A percentile compares a stretch with the other conserved stretches of the same genome.
phyloP scores from a whole-genome alignment of 2,113 vertebrate species.

The Ibidorhyncha struthersii region DNA sequence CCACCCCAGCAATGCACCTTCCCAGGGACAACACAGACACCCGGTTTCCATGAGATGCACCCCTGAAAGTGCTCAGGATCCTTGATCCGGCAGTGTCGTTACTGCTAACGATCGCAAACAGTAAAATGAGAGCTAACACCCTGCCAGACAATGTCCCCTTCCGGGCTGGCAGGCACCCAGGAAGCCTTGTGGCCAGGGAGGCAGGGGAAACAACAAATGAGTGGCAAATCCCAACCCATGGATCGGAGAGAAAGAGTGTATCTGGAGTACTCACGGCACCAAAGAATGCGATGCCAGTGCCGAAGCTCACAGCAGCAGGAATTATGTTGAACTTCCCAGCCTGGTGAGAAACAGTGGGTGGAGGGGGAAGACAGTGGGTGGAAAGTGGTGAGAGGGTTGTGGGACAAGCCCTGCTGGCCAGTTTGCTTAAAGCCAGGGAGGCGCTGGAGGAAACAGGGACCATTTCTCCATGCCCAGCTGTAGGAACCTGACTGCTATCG shows the following conservation, averaged over 20 bases:
- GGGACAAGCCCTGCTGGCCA: neutral
- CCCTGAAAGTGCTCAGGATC: neutral
- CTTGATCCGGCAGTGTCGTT: no score
- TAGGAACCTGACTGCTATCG: neutral
- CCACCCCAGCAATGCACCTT: fast-evolving
- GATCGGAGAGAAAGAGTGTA: fast-evolving
- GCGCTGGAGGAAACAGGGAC: neutral
- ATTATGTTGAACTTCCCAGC: constrained; percentile 76
- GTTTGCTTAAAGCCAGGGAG: neutral
- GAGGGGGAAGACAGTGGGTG: neutral
- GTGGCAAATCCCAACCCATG: neutral
- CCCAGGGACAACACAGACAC: neutral
- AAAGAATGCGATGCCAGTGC: constrained; percentile 66
- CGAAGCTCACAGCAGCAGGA: constrained; percentile 65
- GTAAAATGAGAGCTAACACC: neutral
- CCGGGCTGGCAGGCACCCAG: no score
- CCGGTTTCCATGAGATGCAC: fast-evolving
- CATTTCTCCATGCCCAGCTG: neutral
- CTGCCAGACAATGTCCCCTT: neutral
- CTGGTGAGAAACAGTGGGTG: constrained; percentile 24
- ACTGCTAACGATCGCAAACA: neutral
- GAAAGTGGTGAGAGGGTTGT: neutral
- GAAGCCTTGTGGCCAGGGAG: neutral
- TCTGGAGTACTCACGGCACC: constrained; percentile 71
- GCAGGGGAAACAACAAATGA: neutral